Conservation (phyloP, 2,797 vertebrate species). For the Semotilus atromaculatus region DNA sequence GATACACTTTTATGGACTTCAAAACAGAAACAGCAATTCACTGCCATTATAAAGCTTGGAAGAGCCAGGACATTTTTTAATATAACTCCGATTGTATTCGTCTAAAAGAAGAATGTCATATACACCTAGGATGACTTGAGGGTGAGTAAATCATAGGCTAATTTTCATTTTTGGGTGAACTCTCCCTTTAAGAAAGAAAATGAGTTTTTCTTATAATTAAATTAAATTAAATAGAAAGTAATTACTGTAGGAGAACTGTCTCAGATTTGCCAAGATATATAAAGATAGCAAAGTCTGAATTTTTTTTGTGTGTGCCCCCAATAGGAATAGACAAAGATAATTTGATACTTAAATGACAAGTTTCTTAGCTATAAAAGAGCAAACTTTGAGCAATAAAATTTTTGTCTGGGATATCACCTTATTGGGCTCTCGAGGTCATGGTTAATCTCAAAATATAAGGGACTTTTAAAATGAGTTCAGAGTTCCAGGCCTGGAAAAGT, state of each 20-base stretch:
- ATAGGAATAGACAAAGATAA: neutral
- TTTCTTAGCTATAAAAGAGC: neutral
- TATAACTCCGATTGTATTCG: too few species aligned
- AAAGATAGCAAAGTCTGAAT: neutral
- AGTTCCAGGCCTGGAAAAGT: neutral
- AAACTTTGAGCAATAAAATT: neutral
- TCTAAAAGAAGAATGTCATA: too few species aligned
- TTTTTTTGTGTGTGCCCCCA: neutral
- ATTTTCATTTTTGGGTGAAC: too few species aligned
- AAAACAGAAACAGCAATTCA: too few species aligned
- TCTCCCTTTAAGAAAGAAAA: too few species aligned
- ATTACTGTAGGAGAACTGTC: neutral
- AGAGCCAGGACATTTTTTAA: too few species aligned
- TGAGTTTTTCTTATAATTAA: neutral
- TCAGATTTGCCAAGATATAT: neutral
- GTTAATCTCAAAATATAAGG: neutral
- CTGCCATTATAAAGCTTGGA: too few species aligned
- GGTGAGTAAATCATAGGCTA: too few species aligned
- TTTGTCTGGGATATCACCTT: neutral
- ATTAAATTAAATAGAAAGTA: neutral
- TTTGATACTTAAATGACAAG: neutral
- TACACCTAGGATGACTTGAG: too few species aligned
- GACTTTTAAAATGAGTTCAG: neutral
- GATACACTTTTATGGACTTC: too few species aligned
- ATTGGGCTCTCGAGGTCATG: neutral